Percentiles rank a stretch among this genome's conserved stretches.
These are phyloP conservation scores for Fragum fragum DNA, from an alignment of 2,888 invertebrate species.

Conservation along the genomic window DNA sequence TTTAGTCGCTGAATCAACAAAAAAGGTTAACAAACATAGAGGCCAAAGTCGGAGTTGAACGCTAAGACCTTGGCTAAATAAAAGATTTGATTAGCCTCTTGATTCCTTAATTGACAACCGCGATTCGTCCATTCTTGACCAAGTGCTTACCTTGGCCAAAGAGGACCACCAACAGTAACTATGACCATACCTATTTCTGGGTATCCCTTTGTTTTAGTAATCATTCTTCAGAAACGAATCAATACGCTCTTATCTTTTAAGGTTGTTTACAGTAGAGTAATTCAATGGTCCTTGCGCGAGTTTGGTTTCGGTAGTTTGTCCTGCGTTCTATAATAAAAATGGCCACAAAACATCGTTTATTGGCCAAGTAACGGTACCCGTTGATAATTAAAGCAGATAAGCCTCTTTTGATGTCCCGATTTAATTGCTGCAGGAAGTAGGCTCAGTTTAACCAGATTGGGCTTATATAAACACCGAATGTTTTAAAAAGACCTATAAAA, in stretches of 20 bases:
- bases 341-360: conserved; percentile 57
- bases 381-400: conserved; percentile 68
- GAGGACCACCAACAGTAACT: neutral
- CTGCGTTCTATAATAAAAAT: conserved; percentile 24
- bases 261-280: conserved; percentile 35
- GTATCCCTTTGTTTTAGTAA: conserved; percentile 16
- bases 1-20: too few relatives aligned
- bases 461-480: conserved; percentile 59
- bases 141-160: too few relatives aligned
- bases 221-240: conserved; percentile 27
- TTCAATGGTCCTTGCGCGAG: conserved; percentile 38
- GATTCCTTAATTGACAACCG: too few relatives aligned
- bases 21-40: too few relatives aligned
- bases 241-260: conserved; percentile 20
- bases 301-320: conserved; percentile 25
- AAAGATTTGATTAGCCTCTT: too few relatives aligned
- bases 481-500: conserved; percentile 59
- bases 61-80: too few relatives aligned
- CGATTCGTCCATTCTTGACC: too few relatives aligned
- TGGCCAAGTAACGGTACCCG: conserved; percentile 53
- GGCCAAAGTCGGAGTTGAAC: too few relatives aligned
- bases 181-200: neutral
- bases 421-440: conserved; percentile 58
- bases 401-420: conserved; percentile 60
- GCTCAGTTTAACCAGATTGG: conserved; percentile 57